Evolutionary conservation across 2,797 vertebrate genomes (phyloP), one percentile per base, ranked within the genome.

Genomic region (Chaetodon trifasciatus): DNA sequence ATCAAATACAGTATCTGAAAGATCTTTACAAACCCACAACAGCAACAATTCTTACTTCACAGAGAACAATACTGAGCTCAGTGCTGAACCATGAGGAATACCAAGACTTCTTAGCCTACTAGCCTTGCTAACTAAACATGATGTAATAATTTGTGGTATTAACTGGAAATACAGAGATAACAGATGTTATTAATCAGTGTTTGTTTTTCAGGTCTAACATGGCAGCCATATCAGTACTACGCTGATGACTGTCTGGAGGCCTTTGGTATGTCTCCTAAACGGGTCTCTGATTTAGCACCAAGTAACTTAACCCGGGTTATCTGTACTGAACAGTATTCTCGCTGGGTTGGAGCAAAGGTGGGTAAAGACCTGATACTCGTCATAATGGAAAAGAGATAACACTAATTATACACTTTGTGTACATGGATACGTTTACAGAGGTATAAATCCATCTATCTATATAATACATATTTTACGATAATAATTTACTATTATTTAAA

Each of bases 221-320:
- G 98, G 98, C 97, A 98, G 86, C 98, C 98, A 0, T 99, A 98
- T 86, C 98, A 99, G 57, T 99, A 96, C 85, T 99, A 99, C 3
- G 97, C 98, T 62, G 97, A 98, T 0, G 98, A 99, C 93, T 99
- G 98, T 91, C 92, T 98, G 76, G 97, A 99, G 5, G 96, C 96
- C 5, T 99, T 99, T 15, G 96, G 96, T 46, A 99, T 99, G 98
- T 95, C 96, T 28, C 95, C 98, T 16, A 98, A 98, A 91, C 96
- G 89, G 12, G 97, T 97, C 84, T 95, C 95, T 77, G 97, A 99
- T 88, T 94, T 99, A 83, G 95, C 97, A 0, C 96, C 98, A 12
- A 95, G 96, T 47, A 97, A 98, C 0, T 92, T 98, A 63, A 96
- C 98, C 70, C 96, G 98, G 89, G 98, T 99, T 64, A 98, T 99